phyloP scores from a whole-genome alignment of 2,888 invertebrate species.

The Eupithecia exiguata region DNA sequence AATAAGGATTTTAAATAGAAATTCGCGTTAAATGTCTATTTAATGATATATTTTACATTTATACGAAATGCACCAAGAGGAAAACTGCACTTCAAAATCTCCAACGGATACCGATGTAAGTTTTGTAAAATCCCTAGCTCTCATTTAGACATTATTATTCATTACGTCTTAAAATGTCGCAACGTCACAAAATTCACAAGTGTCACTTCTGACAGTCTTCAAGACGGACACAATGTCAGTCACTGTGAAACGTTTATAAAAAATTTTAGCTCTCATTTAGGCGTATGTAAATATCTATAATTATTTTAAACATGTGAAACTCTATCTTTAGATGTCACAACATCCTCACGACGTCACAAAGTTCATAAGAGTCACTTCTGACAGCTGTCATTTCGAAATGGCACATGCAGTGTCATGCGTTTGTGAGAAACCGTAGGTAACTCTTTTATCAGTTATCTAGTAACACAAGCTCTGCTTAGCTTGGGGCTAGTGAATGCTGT shows the following conservation, averaged over 20 bases:
- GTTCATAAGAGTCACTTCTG: not conserved
- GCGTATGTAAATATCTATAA: not conserved
- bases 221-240: no score
- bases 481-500: no score
- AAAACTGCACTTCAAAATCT: not conserved
- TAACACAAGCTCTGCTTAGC: no score
- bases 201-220: not conserved
- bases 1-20: not conserved
- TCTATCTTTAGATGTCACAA: not conserved
- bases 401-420: not conserved
- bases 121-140: not conserved
- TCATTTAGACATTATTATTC: not conserved
- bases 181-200: not conserved
- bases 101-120: not conserved
- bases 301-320: not conserved
- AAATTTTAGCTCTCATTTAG: not conserved
- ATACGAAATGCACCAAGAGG: conserved; percentile 2
- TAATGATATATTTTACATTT: not conserved
- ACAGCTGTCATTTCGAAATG: not conserved
- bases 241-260: no score
- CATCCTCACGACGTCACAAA: not conserved
- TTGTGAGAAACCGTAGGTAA: not conserved
- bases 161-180: not conserved
- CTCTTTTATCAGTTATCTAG: not conserved
- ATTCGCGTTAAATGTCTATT: not conserved